A percentile compares a stretch with the other conserved stretches of the same genome.
These are phyloP conservation scores for Plestiodon gilberti DNA, from an alignment of 2,113 vertebrate genomes.

Conservation along the genomic window DNA sequence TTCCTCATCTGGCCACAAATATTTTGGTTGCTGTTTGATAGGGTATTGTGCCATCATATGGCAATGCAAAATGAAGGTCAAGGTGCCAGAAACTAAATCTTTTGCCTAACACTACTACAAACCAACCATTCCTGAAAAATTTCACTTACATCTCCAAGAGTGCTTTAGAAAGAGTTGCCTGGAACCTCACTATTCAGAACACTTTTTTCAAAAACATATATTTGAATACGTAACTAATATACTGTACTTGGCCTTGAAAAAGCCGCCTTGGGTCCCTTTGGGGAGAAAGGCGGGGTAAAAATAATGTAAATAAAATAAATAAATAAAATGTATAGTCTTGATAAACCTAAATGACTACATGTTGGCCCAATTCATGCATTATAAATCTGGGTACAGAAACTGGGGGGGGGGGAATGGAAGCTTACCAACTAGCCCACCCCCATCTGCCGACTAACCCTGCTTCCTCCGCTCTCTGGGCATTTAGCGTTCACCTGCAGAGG, in stretches of 20 bases:
- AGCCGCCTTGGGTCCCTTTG: too few species aligned
- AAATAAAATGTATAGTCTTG: neutral
- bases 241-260: neutral
- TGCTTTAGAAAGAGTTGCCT: neutral
- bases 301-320: too few species aligned
- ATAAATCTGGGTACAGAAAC: too few species aligned
- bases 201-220: neutral
- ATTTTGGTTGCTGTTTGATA: neutral
- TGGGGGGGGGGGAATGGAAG: too few species aligned
- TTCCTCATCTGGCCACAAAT: neutral
- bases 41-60: neutral
- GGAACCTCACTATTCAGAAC: neutral
- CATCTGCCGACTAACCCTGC: too few species aligned
- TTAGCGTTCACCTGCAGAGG: too few species aligned
- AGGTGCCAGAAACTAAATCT: neutral
- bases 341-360: neutral
- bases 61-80: neutral
- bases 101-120: neutral
- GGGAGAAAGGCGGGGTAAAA: too few species aligned
- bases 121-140: neutral
- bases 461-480: too few species aligned
- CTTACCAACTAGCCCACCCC: too few species aligned
- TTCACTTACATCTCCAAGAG: neutral
- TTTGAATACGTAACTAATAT: neutral
- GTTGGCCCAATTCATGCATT: too few species aligned